These are phyloP conservation scores for Holacanthella duospinosa DNA, from an alignment of 2,888 invertebrate species.

Conservation along the genomic window DNA sequence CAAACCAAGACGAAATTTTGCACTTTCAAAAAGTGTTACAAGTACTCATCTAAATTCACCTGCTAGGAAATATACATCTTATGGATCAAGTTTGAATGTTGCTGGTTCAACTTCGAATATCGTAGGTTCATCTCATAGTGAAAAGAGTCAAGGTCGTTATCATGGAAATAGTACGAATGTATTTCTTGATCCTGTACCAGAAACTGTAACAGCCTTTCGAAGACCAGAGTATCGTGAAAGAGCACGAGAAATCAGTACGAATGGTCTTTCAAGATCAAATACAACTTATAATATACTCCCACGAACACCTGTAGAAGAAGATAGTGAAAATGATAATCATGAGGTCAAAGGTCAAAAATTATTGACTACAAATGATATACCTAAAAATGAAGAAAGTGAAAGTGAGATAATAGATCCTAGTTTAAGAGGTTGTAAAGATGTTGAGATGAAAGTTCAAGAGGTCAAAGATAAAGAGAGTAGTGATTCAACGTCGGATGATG, in stretches of 20 bases:
- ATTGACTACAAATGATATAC: neutral
- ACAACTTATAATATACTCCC: neutral
- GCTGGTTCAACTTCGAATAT: neutral
- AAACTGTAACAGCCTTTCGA: slow-evolving; percentile 8
- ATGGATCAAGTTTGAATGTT: neutral
- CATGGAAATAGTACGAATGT: neutral
- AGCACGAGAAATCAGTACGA: slow-evolving; percentile 11
- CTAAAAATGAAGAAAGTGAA: slow-evolving; percentile 6
- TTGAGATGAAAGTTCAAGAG: neutral
- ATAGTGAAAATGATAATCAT: neutral
- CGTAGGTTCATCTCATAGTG: neutral
- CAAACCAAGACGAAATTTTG: slow-evolving; percentile 22
- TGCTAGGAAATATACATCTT: neutral
- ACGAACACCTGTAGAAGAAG: neutral
- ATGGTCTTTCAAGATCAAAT: neutral
- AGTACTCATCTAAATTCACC: slow-evolving; percentile 17
- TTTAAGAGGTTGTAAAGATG: slow-evolving; percentile 8
- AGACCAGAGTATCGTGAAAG: slow-evolving; percentile 10
- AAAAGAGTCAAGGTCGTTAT: neutral
- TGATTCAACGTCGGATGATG: neutral
- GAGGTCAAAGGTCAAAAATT: slow-evolving; percentile 5
- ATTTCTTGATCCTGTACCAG: slow-evolving; percentile 30
- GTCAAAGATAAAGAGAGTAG: neutral
- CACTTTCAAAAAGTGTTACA: slow-evolving; percentile 35
- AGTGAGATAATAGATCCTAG: too few species aligned